Percentiles rank a stretch among this genome's conserved stretches.
Evolutionary conservation across 2,113 vertebrate species (phyloP).

Genomic region (Peucedramus taeniatus): DNA sequence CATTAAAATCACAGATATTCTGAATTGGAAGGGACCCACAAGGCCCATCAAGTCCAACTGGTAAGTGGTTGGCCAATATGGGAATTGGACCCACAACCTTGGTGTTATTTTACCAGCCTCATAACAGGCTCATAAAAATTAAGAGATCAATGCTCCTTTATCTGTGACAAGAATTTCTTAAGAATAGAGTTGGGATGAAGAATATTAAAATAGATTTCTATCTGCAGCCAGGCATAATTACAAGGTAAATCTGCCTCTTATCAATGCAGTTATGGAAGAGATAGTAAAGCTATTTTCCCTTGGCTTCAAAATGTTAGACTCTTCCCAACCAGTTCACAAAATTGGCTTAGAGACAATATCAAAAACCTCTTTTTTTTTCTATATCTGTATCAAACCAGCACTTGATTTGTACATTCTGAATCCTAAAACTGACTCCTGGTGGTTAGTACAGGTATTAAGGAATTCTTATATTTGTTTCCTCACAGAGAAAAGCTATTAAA

Average conservation of each 20-base stretch:
- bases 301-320: neutral
- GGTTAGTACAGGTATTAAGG: neutral
- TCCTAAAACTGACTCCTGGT: neutral
- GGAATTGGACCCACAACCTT: rapidly evolving
- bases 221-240: neutral
- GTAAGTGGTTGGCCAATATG: neutral
- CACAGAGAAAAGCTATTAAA: neutral
- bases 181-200: neutral
- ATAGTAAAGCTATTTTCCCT: neutral
- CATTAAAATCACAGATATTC: neutral
- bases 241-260: neutral
- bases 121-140: neutral
- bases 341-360: neutral
- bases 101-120: neutral
- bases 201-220: neutral
- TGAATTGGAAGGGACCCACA: neutral
- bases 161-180: neutral
- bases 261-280: neutral
- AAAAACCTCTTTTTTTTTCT: neutral
- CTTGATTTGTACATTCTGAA: neutral
- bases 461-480: neutral
- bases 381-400: neutral
- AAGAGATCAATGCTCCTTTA: neutral
- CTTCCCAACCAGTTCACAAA: neutral
- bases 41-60: neutral